Base-by-base conservation (phyloP, 2,888 invertebrate species). In the Calliopum simillimum region DNA sequence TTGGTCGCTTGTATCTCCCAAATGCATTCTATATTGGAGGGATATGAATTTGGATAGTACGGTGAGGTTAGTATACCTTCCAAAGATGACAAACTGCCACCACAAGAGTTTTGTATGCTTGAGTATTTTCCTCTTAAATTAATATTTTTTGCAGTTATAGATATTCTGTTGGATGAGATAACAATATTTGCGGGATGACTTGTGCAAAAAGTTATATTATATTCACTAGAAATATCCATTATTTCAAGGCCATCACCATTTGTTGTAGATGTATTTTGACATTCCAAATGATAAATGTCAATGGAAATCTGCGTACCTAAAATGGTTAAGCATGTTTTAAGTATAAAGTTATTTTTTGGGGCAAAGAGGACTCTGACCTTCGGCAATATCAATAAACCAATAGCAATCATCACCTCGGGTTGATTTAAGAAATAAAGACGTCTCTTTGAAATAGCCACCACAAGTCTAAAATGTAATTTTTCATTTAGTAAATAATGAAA, bases 31-130 rank as follows among this genome's bases (percentile, higher is more conserved):
- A 88, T 85, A 77, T 90, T 89, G 4, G 86, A 77, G 0, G 93
- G 92, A 86, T 95, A 96, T 4, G 80, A 76, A 68, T 89, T 87
- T 0, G 94, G 94, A 83, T 91, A 94, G 43, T 88, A 88, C 0
- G 94, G 94, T 1, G 92, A 90, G 2, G 90, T 88, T 73, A 95
- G 89, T 2, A 87, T 87, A 12, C 95, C 95, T 23, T 87, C 84
- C 61, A 87, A 82, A 0, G 91, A 87, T 0, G 87, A 88, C 59
- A 93, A 87, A 6, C 86, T 86, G 1, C 94, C 94, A 11, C 95
- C 95, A 84, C 95, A 95, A 16, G 90, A 92, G 65, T 79, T 83
- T 25, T 83, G 84, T 23, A 88, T 74, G 3, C 87, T 82, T 0
- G 88, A 84, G 76, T 88, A 90, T 73, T 87, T 87, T 2, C 88